Base-by-base conservation (phyloP, 2,888 invertebrate species). In the Torymus texanus region DNA sequence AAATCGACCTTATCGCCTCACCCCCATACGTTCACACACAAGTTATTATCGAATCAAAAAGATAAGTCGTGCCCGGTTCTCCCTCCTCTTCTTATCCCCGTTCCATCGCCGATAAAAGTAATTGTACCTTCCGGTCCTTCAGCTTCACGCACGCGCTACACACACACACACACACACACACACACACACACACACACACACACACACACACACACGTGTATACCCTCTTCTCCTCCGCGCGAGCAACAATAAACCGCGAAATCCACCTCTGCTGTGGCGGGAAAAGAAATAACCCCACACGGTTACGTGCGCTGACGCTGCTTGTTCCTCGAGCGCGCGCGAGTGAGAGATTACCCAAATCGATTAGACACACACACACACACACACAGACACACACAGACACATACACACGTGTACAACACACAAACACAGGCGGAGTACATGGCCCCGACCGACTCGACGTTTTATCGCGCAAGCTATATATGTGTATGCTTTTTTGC, bases 281-380 rank as follows among this genome's bases (percentile, higher is more conserved):
- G 8, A 41, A 41, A 41, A 41, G 41, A 41, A 41, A 41, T 41
- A 41, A 8, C 41, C 41, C 8, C 41, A 5, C 41, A 8, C 8
- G 41, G 41, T 21, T 80, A 75, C 75, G 66, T 21, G 78, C 58
- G 59, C 61, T 41, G 68, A 75, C 68, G 24, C 41, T 14, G 56
- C 62, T 21, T 29, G 13, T 78, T 41, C 41, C 41, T 8, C 41
- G 41, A 41, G 41, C 41, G 41, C 41, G 41, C 41, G 41, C 41
- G 41, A 41, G 68, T 14, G 50, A 66, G 81, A 82, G 83, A 81
- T 83, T 81, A 79, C 75, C 78, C 71, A 66, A 83, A 82, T 83
- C 83, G 84, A 83, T 83, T 83, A 83, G 80, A 78, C 71, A 72
- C 75, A 77, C 77, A 75, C 78, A 70, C 78, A 80, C 78, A 79